Evolutionary conservation across 2,888 invertebrate species (phyloP).

Genomic region (Papilio demoleus): DNA sequence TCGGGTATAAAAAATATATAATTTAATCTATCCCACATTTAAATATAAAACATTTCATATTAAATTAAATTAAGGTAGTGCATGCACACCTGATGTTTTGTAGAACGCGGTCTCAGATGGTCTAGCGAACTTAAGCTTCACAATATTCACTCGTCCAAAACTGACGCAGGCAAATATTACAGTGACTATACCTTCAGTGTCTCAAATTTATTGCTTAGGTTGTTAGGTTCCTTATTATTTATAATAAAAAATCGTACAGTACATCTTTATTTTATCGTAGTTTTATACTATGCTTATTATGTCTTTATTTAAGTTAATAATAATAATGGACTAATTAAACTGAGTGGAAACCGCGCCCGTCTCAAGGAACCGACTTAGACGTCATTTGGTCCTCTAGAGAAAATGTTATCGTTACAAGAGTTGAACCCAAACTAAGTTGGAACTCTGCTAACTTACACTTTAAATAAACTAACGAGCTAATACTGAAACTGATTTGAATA

Average conservation of each 20-base stretch:
- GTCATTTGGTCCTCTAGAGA: not conserved
- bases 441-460: not conserved
- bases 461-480: not conserved
- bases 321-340: not conserved
- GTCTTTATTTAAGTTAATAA: not conserved
- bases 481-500: no score
- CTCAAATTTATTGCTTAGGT: not conserved
- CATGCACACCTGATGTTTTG: not conserved
- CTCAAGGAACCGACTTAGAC: not conserved
- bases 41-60: not conserved
- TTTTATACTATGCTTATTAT: not conserved
- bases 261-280: not conserved
- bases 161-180: not conserved
- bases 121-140: not conserved
- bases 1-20: no score
- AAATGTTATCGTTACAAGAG: not conserved
- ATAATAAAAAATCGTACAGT: not conserved
- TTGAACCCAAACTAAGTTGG: not conserved
- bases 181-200: not conserved
- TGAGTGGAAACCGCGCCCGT: not conserved
- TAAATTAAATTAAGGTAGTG: not conserved
- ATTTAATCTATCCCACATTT: not conserved
- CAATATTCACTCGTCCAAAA: conserved; percentile 6
- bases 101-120: not conserved
- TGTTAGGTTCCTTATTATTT: no score